Conservation (phyloP, 2,113 vertebrate species). For the Sarotherodon lohbergeri region DNA sequence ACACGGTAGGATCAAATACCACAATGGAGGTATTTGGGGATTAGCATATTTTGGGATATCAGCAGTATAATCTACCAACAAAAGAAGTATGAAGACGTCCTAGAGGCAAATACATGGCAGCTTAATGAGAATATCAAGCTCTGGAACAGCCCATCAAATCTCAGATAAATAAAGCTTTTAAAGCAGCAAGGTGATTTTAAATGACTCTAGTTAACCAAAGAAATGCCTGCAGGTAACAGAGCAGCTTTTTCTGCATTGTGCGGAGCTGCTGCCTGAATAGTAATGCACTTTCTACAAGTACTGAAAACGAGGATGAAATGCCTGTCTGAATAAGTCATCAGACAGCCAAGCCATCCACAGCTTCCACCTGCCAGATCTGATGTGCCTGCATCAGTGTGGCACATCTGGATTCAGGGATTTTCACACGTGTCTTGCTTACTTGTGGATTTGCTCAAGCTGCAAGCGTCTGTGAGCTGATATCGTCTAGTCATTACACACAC, state of each 20-base stretch:
- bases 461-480: neutral
- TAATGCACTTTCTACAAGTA: neutral
- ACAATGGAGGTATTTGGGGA: neutral
- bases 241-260: neutral
- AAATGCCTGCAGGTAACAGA: neutral
- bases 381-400: neutral
- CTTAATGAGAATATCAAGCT: neutral
- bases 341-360: neutral
- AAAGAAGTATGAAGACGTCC: neutral
- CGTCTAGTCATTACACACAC: neutral
- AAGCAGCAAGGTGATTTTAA: neutral
- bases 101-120: neutral
- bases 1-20: neutral
- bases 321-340: neutral
- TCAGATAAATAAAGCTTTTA: constrained; percentile 3
- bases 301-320: neutral
- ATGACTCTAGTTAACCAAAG: neutral
- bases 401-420: neutral
- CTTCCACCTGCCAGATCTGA: neutral
- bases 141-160: neutral
- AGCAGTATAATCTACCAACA: neutral
- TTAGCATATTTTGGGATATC: neutral
- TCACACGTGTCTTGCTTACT: neutral
- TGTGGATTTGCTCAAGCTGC: neutral
- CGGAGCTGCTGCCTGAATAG: neutral